Conservation (phyloP, 2,113 vertebrate genomes). For the Chlorodrepanis virens region DNA sequence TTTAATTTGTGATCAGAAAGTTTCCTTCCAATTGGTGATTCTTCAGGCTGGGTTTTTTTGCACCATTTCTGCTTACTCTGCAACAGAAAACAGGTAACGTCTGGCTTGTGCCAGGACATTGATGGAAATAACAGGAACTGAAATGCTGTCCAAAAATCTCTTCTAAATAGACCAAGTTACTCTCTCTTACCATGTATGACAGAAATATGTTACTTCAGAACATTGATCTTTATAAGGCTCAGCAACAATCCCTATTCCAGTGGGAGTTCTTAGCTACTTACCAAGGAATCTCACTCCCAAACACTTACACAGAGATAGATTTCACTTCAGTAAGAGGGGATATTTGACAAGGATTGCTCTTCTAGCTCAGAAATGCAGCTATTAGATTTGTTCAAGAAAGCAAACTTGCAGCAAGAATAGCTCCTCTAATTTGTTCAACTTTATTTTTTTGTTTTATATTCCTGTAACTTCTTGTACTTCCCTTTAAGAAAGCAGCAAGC, state of each 20-base stretch:
- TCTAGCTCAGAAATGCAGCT: not conserved
- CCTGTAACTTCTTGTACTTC: not conserved
- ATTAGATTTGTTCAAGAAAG: not conserved
- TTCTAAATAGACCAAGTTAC: not conserved
- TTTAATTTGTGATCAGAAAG: slow-evolving; percentile 94
- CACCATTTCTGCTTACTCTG: slow-evolving; percentile 84
- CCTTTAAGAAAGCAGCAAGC: not conserved
- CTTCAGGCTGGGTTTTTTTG: slow-evolving; percentile 75
- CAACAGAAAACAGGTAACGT: not conserved
- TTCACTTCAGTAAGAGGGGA: not conserved
- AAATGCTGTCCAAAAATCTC: not conserved
- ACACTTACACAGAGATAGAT: not conserved
- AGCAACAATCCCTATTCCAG: not conserved
- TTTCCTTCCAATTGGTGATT: slow-evolving; percentile 87
- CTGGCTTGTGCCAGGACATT: not conserved
- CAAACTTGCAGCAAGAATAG: not conserved
- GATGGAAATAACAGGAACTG: not conserved
- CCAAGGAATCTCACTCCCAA: not conserved
- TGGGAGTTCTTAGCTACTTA: not conserved
- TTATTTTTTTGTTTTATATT: not conserved
- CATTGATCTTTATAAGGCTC: not conserved
- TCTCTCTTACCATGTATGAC: not conserved
- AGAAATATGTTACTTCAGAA: not conserved
- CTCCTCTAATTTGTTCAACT: not conserved
- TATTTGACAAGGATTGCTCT: not conserved